These are phyloP conservation scores for Steatornis caripensis DNA, from an alignment of 2,113 vertebrate genomes.

Conservation along the genomic window DNA sequence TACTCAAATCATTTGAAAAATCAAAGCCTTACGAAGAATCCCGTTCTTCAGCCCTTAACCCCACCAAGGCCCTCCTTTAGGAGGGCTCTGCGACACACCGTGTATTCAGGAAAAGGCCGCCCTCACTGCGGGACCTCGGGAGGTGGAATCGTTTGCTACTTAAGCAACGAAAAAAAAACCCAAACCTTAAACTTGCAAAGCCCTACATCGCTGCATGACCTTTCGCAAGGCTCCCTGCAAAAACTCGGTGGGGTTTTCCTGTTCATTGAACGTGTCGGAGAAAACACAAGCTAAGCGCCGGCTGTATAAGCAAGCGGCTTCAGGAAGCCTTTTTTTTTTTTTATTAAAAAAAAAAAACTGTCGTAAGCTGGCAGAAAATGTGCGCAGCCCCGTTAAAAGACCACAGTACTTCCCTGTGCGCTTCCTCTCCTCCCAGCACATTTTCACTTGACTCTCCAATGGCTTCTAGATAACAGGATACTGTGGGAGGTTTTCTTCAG, in stretches of 20 bases:
- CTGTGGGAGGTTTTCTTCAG: too few relatives aligned
- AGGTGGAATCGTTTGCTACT: background rate
- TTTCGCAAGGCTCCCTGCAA: background rate
- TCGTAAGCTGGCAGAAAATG: background rate
- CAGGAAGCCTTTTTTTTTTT: background rate
- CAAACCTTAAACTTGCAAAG: background rate
- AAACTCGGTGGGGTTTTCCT: background rate
- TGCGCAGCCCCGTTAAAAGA: background rate
- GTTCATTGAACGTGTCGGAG: background rate
- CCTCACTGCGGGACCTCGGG: background rate
- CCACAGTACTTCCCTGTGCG: rapidly evolving
- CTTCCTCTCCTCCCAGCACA: background rate
- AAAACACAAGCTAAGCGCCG: background rate
- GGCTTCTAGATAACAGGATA: background rate
- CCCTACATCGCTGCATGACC: rapidly evolving
- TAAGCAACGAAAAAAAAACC: background rate
- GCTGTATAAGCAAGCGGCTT: background rate
- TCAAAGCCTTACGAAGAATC: background rate
- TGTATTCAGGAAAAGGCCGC: background rate
- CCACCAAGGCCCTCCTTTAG: background rate
- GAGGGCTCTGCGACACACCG: background rate
- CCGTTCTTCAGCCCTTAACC: background rate
- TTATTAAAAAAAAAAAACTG: too few relatives aligned
- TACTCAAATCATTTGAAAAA: background rate
- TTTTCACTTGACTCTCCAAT: background rate